Percentiles rank a stretch among this genome's conserved stretches.
Conservation (phyloP, 2,797 vertebrate species). For the Menidia menidia region DNA sequence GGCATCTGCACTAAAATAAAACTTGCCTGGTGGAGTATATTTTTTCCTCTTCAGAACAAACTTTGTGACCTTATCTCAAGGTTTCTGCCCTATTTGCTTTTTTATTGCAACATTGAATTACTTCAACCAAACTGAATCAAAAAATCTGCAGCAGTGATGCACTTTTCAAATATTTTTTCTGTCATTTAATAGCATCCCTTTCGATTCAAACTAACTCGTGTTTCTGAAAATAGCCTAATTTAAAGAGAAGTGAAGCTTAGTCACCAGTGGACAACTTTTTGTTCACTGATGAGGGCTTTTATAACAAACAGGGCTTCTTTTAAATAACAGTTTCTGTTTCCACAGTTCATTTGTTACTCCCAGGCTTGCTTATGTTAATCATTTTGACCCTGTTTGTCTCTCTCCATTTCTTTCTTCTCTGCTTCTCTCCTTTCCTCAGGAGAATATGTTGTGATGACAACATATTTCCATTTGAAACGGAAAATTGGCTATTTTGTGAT, state of each 20-base stretch:
- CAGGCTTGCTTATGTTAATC: conserved; percentile 67
- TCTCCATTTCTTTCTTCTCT: conserved; percentile 46
- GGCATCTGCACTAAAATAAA: background rate
- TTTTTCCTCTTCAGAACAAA: background rate
- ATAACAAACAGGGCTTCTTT: background rate
- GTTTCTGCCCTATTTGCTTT: no score
- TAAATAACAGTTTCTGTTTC: conserved; percentile 12
- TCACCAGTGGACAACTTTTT: background rate
- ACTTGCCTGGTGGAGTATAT: background rate
- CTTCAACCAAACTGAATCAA: no score
- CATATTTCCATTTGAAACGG: conserved; percentile 98
- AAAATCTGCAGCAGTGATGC: no score
- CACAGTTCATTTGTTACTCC: conserved; percentile 42
- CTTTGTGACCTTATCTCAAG: no score
- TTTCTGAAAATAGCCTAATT: background rate
- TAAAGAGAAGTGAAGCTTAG: background rate
- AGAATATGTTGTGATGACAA: conserved; percentile 99
- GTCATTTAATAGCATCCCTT: no score
- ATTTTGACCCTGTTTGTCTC: conserved; percentile 60
- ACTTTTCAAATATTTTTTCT: no score
- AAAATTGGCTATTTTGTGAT: conserved; percentile 99
- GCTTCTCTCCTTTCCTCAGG: conserved; percentile 83
- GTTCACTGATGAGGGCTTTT: background rate
- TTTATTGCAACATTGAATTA: no score
- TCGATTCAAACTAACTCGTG: background rate